Evolutionary conservation across 2,797 vertebrate genomes (phyloP).

Genomic region (Siniperca obscura): DNA sequence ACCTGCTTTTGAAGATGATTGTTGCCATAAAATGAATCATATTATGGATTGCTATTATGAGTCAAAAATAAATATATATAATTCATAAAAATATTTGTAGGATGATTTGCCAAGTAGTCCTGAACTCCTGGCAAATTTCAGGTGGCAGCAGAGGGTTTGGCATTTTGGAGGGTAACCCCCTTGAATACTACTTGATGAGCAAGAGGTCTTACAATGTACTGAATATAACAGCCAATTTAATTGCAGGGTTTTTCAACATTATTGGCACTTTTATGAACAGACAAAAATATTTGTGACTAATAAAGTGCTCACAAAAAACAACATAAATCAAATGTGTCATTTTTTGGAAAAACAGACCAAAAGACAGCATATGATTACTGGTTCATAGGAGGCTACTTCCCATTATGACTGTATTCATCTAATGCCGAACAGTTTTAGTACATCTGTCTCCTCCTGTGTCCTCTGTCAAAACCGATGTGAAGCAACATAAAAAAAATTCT

Average conservation of each 20-base stretch:
- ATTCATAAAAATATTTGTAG: neutral
- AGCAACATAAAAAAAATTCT: neutral
- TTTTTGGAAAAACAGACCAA: neutral
- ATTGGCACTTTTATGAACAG: neutral
- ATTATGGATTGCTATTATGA: neutral
- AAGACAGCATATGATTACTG: neutral
- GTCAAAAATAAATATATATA: no score
- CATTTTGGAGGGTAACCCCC: no score
- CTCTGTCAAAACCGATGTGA: neutral
- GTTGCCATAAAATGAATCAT: neutral
- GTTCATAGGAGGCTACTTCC: neutral
- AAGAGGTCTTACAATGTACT: neutral
- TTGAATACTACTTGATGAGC: neutral
- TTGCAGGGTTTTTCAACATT: neutral
- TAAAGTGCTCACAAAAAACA: neutral
- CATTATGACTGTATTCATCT: neutral
- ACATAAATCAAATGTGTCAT: neutral
- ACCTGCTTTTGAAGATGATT: neutral
- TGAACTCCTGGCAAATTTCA: neutral
- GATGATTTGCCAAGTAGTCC: neutral
- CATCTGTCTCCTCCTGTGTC: constrained; percentile 1
- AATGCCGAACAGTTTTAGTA: no score
- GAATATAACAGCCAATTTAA: neutral
- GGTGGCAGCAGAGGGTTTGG: neutral
- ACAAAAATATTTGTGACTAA: neutral